Base-by-base conservation (phyloP, 1,140 invertebrate genomes). In the Drosophila micromelanica region DNA sequence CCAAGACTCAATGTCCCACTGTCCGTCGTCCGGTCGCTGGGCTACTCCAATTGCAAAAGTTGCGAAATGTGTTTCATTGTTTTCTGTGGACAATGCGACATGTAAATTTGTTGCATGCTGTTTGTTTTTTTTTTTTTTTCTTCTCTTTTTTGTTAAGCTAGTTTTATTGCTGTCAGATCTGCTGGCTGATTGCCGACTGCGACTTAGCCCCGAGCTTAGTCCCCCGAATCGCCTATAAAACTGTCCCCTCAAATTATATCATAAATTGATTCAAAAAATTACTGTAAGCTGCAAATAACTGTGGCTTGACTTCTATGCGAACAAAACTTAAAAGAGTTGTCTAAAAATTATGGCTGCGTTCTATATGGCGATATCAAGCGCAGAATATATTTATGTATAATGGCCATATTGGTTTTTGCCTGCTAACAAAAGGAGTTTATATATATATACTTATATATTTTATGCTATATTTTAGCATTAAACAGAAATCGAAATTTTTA, bases 61-160 rank as follows among this genome's bases (percentile, higher is more conserved):
- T 78, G 76, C 80, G 81, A 81, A 81, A 81, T 81, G 69, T 55
- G 48, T 78, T 70, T 72, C 80, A 82, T 82, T 82, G 80, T 82
- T 67, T 82, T 64, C 37, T 27, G 13, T 49, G 52, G 61, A 43
- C 65, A 49, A 35, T 42, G 51, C 42, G 78, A 77, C 78, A 81
- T 71, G 68, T 69, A 60, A 82, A 78, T 84, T 78, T 82, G 79
- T 82, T 62, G 79, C 46, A 43, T 54, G 49, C 68, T 48, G 35
- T 51, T 63, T 27, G 46, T 57, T 7, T 12, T 23, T 35, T 46
- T n/a, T 51, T 63, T 27, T 48, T 57, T 7, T 12, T 23, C 23
- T 46, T n/a, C 23, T 23, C 30, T 13, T 9, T 35, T 23, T 38
- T 30, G 40, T n/a, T 15, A 4, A 48, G 27, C 45, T 64, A 71